Percentiles rank a stretch among this genome's conserved stretches.
These are phyloP conservation scores for Muntiacus reevesi DNA, from an alignment of 2,113 vertebrate genomes.

Conservation along the genomic window DNA sequence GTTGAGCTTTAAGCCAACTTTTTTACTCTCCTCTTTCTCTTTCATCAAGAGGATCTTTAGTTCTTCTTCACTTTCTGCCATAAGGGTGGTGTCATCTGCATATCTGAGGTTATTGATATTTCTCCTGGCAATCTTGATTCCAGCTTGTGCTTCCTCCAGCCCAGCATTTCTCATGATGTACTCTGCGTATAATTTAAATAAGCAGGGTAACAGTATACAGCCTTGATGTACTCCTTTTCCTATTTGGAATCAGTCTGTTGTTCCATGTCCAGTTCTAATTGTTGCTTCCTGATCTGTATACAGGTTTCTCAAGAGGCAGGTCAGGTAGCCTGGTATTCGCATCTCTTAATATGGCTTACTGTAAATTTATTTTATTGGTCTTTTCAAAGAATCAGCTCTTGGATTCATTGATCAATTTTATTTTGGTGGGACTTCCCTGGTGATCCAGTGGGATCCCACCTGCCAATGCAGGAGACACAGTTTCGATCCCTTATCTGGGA, in stretches of 20 bases:
- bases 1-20: neutral
- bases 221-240: fast-evolving
- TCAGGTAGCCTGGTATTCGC: neutral
- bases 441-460: neutral
- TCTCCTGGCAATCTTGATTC: neutral
- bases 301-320: neutral
- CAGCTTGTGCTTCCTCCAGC: neutral
- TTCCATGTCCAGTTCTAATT: neutral
- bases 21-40: neutral
- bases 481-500: neutral
- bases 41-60: neutral
- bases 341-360: neutral
- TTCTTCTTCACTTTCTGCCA: neutral
- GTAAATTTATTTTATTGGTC: neutral
- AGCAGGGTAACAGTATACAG: neutral
- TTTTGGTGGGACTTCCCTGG: neutral
- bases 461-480: neutral
- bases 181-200: neutral
- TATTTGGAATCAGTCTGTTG: neutral
- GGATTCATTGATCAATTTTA: neutral
- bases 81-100: neutral
- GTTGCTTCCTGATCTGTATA: neutral
- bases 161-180: neutral
- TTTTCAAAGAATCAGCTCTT: neutral
- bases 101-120: neutral